A percentile compares a stretch with the other conserved stretches of the same genome.
Evolutionary conservation across 53 echinoderm and acorn worm genomes (phyloP).

Genomic region (Astropecten irregularis): DNA sequence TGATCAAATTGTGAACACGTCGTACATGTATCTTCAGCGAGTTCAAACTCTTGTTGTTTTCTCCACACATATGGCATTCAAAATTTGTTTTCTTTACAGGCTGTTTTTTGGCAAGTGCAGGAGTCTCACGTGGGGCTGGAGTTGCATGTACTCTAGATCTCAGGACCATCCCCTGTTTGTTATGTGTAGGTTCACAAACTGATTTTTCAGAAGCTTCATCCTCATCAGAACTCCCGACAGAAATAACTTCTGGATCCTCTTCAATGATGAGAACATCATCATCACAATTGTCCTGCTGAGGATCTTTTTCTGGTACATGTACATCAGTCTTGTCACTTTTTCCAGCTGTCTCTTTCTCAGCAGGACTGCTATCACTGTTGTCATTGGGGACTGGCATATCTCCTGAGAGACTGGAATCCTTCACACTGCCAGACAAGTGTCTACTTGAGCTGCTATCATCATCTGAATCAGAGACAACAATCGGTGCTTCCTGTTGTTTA

Average conservation of each 20-base stretch:
- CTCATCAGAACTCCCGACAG: constrained; percentile 32
- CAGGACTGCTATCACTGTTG: neutral
- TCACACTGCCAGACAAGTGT: neutral
- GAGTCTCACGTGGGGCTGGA: too few species aligned
- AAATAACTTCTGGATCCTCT: constrained; percentile 23
- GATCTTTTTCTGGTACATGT: neutral
- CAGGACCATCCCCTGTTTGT: too few species aligned
- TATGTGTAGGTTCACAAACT: neutral
- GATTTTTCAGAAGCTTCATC: neutral
- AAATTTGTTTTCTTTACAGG: neutral
- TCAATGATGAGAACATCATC: constrained; percentile 29
- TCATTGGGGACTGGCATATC: too few species aligned
- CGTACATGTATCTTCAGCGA: constrained; percentile 32
- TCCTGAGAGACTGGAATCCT: neutral
- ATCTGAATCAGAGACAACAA: neutral
- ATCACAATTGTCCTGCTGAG: neutral
- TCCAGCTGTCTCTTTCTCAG: neutral
- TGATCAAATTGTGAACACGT: constrained; percentile 33
- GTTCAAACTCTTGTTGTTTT: neutral
- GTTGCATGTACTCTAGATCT: too few species aligned
- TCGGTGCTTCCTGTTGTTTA: neutral
- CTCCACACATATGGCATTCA: constrained; percentile 22
- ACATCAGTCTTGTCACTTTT: neutral
- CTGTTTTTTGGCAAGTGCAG: neutral
- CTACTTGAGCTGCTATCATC: neutral